Evolutionary conservation across 2,888 invertebrate genomes (phyloP), one percentile per base, ranked within the genome.

Genomic region (Quadroppia sp.): DNA sequence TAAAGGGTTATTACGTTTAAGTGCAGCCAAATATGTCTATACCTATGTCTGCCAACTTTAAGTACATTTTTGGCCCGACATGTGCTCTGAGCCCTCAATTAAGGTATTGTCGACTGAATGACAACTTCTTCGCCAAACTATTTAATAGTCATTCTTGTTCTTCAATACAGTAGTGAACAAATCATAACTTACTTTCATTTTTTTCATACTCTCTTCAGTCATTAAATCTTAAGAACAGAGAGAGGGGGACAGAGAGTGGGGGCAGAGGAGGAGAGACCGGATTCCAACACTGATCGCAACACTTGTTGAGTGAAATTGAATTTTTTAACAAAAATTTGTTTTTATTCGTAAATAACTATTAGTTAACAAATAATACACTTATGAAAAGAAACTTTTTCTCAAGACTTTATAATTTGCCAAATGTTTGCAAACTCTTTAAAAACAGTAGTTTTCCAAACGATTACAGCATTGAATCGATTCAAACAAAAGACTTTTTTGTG

Each of bases 1-100:
- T 67, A 67, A 67, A 67, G 67, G 67, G 67, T 42, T 67, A 42
- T 42, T 67, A 67, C 13, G 42, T 67, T 61, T 23, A 20, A 53
- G 25, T 25, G 23, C 53, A 20, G 28, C 7, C 7, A 28, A 13
- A 56, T 25, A n/a, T 59, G 6, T 30, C 9, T 48, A 17, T 9
- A 17, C 15, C 11, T 48, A n/a, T 48, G 48, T 53, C 4, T 23
- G 53, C 23, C 1, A 53, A 20, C 53, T 53, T 20, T 53, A 23
- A 53, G 7, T 53, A 53, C 25, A 53, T 20, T 45, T 45, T 45
- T 45, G 6, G 15, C 11, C 15, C 15, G 45, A 13, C 45, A 13
- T 45, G 2, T 15, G 15, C 45, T 45, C 45, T 15, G 15, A 15
- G 15, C 45, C 45, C 15, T 2, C 45, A 45, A 45, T 45, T 45